These are phyloP conservation scores for Phenganax marumi DNA, from an alignment of 92 coral and sea anemone genomes.

Conservation along the genomic window DNA sequence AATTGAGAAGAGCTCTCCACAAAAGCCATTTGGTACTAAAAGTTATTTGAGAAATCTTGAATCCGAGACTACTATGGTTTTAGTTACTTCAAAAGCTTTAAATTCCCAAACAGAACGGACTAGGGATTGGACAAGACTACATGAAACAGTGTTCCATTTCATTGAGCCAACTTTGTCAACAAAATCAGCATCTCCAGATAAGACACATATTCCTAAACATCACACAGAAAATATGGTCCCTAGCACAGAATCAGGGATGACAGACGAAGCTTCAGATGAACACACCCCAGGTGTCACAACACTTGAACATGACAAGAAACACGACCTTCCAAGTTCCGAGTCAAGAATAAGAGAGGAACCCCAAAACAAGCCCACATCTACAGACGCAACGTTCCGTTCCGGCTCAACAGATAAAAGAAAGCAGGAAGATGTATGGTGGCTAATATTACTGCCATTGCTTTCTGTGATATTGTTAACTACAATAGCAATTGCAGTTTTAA, in stretches of 20 bases:
- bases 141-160: not conserved
- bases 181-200: not conserved
- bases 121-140: constrained; percentile 6
- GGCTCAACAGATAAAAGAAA: constrained; percentile 17
- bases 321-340: not conserved
- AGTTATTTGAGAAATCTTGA: too few relatives aligned
- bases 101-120: not conserved
- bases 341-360: not conserved
- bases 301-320: too few relatives aligned
- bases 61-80: not conserved
- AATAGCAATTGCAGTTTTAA: not conserved
- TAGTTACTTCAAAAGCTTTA: not conserved
- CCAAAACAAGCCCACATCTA: not conserved
- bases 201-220: not conserved
- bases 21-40: too few relatives aligned
- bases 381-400: not conserved
- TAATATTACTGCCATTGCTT: constrained; percentile 3
- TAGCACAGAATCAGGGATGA: not conserved
- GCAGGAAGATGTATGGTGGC: constrained; percentile 14
- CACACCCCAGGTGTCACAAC: not conserved
- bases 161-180: not conserved
- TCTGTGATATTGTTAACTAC: not conserved
- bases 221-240: not conserved
- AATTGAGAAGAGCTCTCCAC: too few relatives aligned
- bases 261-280: not conserved